These are phyloP conservation scores for Lucifuga dentata DNA, from an alignment of 2,113 vertebrate species.

Conservation along the genomic window DNA sequence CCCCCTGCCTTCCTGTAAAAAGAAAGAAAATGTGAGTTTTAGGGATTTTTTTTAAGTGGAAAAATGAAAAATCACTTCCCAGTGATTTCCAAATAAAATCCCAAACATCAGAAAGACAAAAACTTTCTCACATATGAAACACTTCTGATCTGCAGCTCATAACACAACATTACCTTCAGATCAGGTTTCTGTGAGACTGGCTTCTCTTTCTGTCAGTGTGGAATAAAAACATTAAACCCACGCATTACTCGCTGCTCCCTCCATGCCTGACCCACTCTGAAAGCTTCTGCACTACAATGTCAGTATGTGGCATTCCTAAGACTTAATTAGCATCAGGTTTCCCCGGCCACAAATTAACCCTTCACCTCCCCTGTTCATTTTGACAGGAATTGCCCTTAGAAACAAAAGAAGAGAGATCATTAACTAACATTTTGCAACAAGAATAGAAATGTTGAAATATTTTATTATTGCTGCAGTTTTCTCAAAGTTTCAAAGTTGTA, in stretches of 20 bases:
- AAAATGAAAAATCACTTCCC: not conserved
- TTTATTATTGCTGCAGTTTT: no score
- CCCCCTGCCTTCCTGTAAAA: conserved; percentile 30
- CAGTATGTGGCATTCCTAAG: conserved; percentile 81
- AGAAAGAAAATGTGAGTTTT: not conserved
- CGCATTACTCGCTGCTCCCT: conserved; percentile 53
- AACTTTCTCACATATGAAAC: conserved; percentile 21
- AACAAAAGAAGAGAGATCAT: not conserved
- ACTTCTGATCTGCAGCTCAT: not conserved
- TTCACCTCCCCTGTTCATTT: conserved; percentile 54
- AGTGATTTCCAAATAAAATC: not conserved
- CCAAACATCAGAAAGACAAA: not conserved
- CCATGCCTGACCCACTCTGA: conserved; percentile 62
- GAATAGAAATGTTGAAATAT: not conserved
- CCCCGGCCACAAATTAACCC: conserved; percentile 81
- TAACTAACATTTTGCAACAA: not conserved
- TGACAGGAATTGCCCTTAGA: conserved; percentile 20
- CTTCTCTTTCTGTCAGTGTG: conserved; percentile 57
- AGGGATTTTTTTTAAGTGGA: not conserved
- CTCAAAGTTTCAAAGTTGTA: no score
- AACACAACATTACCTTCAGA: conserved; percentile 50
- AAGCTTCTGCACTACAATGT: conserved; percentile 62
- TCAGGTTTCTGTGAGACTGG: conserved; percentile 35
- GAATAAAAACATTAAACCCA: conserved; percentile 53
- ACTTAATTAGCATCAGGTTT: conserved; percentile 87